Evolutionary conservation across 2,113 vertebrate species (phyloP).

Genomic region (Ceratotherium simum): DNA sequence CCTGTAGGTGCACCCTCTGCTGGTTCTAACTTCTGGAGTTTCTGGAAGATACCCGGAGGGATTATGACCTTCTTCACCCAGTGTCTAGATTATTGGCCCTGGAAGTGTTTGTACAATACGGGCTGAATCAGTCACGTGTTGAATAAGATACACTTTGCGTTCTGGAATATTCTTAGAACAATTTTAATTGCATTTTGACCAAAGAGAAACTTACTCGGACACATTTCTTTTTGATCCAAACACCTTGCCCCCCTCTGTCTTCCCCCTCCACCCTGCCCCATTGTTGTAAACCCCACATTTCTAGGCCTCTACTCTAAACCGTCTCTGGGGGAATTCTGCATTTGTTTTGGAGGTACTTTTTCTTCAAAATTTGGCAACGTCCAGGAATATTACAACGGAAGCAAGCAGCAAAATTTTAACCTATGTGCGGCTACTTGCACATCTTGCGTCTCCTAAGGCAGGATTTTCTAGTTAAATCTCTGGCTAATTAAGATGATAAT

Average conservation of each 20-base stretch:
- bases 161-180: not conserved
- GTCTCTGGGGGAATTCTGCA: not conserved
- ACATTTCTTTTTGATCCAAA: not conserved
- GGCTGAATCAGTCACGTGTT: not conserved
- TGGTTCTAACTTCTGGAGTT: not conserved
- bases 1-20: not conserved
- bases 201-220: not conserved
- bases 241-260: not conserved
- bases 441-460: not conserved
- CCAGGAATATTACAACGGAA: not conserved
- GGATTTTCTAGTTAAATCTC: constrained; percentile 1
- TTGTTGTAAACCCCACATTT: not conserved
- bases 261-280: no score
- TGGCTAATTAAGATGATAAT: not conserved
- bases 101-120: not conserved
- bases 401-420: not conserved
- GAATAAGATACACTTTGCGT: not conserved
- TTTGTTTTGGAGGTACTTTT: not conserved
- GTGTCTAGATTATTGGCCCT: not conserved
- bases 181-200: not conserved
- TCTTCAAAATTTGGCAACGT: not conserved
- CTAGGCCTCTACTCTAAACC: not conserved
- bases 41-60: not conserved
- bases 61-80: not conserved
- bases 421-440: not conserved